Evolutionary conservation across 2,113 vertebrate genomes (phyloP), one percentile per base, ranked within the genome.

Genomic region (Rallus limicola): DNA sequence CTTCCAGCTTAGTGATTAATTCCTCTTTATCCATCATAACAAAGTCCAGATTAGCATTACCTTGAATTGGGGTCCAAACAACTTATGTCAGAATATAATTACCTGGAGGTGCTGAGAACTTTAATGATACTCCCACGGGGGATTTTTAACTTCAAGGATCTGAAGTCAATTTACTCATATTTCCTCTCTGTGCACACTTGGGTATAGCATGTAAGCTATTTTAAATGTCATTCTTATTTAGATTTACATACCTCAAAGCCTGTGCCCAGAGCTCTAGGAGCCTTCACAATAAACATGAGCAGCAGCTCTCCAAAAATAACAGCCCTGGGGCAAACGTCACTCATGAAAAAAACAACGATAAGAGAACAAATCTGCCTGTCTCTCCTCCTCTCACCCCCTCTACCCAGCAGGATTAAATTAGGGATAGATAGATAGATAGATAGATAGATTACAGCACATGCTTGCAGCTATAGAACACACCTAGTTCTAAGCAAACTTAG

Each of bases 181-280:
- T 84, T 94, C 86, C 76, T 81, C 68, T 31, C 89, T 16, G 16
- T 28, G 65, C 84, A 71, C 38, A 11, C 48, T 52, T 0, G 0
- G 58, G 65, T 79, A 60, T 34, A 86, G 33, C 86, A 13, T 7
- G 16, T 9, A 87, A 77, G 42, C 88, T 76, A 33, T 79, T 95
- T 86, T 79, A 87, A 95, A 95, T 94, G 89, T 92, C 93, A 85
- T 58, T 85, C 58, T 84, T 75, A 58, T 90, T 95, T 85, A 93
- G 84, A 95, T 85, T 92, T 96, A 71, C 29, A 2, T 62, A 84
- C 84, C 91, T 92, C 89, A 72, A 65, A 89, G 50, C 89, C 65
- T 29, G 33, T 0, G 11, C 56, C 77, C 74, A 24, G 52, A 75
- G 62, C 77, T 91, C 18, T 9, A 56, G 85, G 64, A 89, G 89